phyloP scores from a whole-genome alignment of 2,888 invertebrate species.

The Caenorhabditis doughertyi region DNA sequence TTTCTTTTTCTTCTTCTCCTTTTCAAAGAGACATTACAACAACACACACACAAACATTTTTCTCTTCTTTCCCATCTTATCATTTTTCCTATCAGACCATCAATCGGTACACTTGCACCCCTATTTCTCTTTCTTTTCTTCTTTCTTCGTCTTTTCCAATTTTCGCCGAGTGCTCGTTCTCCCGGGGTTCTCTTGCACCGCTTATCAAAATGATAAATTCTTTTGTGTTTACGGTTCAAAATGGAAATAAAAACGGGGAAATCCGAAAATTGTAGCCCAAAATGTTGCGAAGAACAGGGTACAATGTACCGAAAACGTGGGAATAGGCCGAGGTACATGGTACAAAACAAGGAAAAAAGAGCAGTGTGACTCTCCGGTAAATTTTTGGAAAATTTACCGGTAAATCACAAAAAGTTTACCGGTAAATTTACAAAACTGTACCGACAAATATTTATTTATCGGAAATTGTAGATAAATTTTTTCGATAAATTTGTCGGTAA shows the following conservation, averaged over 20 bases:
- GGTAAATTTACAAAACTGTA: too few species aligned
- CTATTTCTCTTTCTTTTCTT: neutral
- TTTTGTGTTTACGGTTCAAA: neutral
- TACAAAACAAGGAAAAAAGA: too few species aligned
- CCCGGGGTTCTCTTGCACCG: constrained; percentile 10
- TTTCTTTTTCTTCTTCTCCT: neutral
- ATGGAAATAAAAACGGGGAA: neutral
- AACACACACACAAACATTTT: neutral
- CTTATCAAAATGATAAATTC: constrained; percentile 12
- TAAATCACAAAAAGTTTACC: too few species aligned
- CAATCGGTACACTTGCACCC: constrained; percentile 41
- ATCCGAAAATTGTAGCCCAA: too few species aligned
- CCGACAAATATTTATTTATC: too few species aligned
- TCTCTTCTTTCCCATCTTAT: neutral
- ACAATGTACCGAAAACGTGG: constrained; percentile 15
- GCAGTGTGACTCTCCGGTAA: too few species aligned
- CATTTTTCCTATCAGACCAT: constrained; percentile 3
- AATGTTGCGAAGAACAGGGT: neutral
- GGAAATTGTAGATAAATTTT: too few species aligned
- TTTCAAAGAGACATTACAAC: constrained; percentile 16
- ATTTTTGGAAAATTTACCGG: too few species aligned
- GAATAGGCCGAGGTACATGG: constrained; percentile 10
- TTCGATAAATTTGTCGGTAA: too few species aligned
- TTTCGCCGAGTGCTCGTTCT: constrained; percentile 29
- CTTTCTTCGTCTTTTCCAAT: neutral